phyloP scores from a whole-genome alignment of 2,797 vertebrate genomes.

The Lagocephalus sceleratus region DNA sequence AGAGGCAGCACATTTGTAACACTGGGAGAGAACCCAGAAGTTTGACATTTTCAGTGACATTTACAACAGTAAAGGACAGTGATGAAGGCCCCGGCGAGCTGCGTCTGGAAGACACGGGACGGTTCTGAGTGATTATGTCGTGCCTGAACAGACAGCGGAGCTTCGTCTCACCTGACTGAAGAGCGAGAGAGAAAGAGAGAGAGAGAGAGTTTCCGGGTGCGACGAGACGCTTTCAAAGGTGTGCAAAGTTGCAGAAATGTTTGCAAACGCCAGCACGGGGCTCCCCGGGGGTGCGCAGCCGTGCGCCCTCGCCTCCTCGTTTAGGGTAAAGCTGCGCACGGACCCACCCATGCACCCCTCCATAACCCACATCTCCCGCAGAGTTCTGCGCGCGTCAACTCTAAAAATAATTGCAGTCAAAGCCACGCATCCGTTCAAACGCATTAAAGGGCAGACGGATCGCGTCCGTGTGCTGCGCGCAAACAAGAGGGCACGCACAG shows the following conservation, averaged over 20 bases:
- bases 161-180: slow-evolving; percentile 1
- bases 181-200: too few relatives aligned
- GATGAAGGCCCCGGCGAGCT: background rate
- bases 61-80: background rate
- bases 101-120: too few relatives aligned
- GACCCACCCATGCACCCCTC: too few relatives aligned
- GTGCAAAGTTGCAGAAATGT: slow-evolving; percentile 34
- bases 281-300: too few relatives aligned
- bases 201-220: slow-evolving; percentile 21
- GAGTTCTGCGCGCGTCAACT: too few relatives aligned
- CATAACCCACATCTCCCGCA: too few relatives aligned
- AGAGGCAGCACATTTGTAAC: background rate
- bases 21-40: background rate
- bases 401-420: background rate
- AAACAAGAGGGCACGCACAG: slow-evolving; percentile 49
- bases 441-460: slow-evolving; percentile 18
- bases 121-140: background rate
- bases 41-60: background rate
- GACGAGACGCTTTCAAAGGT: slow-evolving; percentile 41
- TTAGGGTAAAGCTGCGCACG: too few relatives aligned
- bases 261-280: slow-evolving; percentile 39
- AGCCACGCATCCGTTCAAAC: background rate
- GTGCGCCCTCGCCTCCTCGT: too few relatives aligned
- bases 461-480: slow-evolving; percentile 22
- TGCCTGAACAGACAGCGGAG: background rate